Evolutionary conservation across 2,888 invertebrate genomes (phyloP), one percentile per base, ranked within the genome.

Genomic region (Thera obeliscata): DNA sequence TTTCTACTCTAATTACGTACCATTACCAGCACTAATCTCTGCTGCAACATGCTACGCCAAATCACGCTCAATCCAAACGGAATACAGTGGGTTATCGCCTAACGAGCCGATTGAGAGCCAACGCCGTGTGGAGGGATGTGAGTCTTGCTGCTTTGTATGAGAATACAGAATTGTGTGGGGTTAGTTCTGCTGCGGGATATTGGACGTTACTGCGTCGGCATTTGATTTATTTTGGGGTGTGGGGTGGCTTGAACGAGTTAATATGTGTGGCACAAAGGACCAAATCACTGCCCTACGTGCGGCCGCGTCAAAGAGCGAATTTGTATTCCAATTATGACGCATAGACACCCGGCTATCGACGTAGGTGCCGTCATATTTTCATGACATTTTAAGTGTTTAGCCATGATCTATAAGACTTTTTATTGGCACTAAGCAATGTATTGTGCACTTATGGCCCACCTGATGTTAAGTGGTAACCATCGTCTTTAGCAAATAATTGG

Each of bases 261-360:
- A 92, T 91, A 91, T 91, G 92, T 91, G 91, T 82, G 86, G 87
- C 91, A 93, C 93, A 93, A 93, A 93, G 91, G 92, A 86, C 91
- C 88, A 93, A 93, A 93, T 93, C 93, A 93, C 91, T 89, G 89
- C 88, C 88, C 88, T 88, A 83, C 84, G 83, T 83, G 88, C 84
- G 84, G 81, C 84, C 85, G 81, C 88, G 89, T 88, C 91, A 90
- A 90, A 91, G 89, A 89, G 88, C 85, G 87, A 91, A 93, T 92
- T 93, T 92, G 93, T 93, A 92, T 91, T 92, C 90, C 91, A 93
- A 93, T 93, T 93, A 93, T 89, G 88, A 90, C 88, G 84, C 89
- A 73, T 74, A 81, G 81, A 83, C 82, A 78, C 76, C 73, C 73
- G 76, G 60, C 79, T 80, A 79, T 81, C 80, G 74, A 82, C 81